Percentiles rank a stretch among this genome's conserved stretches.
phyloP scores from a whole-genome alignment of 1,140 invertebrate species.

The Ditylenchus dipsaci region DNA sequence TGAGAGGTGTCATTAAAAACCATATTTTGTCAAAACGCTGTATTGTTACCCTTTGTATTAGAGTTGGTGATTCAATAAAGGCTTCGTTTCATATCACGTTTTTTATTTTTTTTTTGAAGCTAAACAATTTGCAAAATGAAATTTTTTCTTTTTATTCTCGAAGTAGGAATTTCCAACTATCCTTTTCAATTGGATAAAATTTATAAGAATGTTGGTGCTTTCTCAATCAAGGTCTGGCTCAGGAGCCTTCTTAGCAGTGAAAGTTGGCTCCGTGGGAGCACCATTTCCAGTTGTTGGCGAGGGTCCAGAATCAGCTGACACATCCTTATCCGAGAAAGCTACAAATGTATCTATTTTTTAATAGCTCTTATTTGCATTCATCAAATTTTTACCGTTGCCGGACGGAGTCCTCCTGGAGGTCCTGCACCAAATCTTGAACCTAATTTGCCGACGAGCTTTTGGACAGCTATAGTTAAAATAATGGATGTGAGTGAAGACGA shows the following conservation, averaged over 20 bases:
- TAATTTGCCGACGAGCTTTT: conserved; percentile 25
- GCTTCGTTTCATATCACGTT: no score
- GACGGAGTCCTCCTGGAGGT: background rate
- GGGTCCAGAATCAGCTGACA: background rate
- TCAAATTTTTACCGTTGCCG: background rate
- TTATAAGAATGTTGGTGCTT: background rate
- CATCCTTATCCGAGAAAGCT: background rate
- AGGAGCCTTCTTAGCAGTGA: conserved; percentile 25
- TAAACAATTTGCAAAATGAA: no score
- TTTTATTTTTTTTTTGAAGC: no score
- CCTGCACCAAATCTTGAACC: conserved; percentile 10
- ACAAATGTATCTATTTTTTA: background rate
- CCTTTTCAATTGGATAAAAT: no score
- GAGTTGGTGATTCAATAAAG: no score
- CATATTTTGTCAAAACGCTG: no score
- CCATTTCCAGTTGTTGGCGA: background rate
- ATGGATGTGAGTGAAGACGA: background rate
- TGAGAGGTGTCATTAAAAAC: no score
- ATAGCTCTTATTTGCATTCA: conserved; percentile 3
- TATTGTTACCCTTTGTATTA: no score
- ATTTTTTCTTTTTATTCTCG: no score
- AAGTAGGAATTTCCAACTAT: no score
- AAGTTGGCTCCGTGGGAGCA: conserved; percentile 1
- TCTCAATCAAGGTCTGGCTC: conserved; percentile 38
- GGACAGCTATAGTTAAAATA: background rate